Evolutionary conservation across 1,140 invertebrate species (phyloP).

Genomic region (Metaphire vulgaris): DNA sequence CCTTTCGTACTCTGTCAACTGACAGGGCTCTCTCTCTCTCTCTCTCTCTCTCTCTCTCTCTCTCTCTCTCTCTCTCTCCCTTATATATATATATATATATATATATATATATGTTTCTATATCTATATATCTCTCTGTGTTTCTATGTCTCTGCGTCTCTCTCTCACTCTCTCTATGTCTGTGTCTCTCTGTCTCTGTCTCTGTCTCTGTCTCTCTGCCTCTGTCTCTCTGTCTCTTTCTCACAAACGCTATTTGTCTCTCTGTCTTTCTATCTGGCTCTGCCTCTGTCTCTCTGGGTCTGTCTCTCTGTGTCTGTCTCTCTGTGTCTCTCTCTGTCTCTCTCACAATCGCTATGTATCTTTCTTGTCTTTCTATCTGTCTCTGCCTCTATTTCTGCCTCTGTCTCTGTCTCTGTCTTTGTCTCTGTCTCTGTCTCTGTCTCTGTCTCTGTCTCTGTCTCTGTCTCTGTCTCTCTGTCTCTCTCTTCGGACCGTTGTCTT

Average conservation of each 20-base stretch:
- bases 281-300: neutral
- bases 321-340: neutral
- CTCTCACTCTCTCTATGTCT: neutral
- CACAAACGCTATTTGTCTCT: neutral
- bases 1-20: too few species aligned
- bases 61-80: neutral
- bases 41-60: neutral
- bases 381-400: too few species aligned
- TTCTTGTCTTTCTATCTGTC: too few species aligned
- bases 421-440: too few species aligned
- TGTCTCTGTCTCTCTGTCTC: too few species aligned
- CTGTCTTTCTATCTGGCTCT: neutral
- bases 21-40: too few species aligned
- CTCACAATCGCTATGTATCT: too few species aligned
- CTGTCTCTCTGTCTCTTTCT: neutral
- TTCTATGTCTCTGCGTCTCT: neutral
- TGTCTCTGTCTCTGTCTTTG: too few species aligned
- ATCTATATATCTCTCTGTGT: neutral
- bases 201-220: neutral
- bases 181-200: neutral
- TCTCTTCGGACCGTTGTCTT: too few species aligned
- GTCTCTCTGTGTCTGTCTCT: neutral
- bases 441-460: too few species aligned
- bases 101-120: neutral
- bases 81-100: neutral